Conservation (phyloP, 2,888 invertebrate species). For the Drosophila atripex region DNA sequence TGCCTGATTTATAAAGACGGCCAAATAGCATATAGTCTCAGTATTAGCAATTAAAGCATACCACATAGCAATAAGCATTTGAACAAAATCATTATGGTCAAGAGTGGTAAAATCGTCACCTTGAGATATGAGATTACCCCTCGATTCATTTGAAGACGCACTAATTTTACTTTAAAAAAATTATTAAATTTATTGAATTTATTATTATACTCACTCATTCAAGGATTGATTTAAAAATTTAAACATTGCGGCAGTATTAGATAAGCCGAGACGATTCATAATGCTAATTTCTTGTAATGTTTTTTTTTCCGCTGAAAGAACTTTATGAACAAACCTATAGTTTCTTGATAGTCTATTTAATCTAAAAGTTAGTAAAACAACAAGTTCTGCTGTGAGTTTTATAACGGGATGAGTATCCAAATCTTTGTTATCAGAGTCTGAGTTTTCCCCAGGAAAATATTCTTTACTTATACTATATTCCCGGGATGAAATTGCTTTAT, state of each 20-base stretch:
- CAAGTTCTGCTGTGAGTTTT: slow-evolving; percentile 50
- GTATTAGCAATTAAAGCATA: slow-evolving; percentile 86
- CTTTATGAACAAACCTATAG: slow-evolving; percentile 95
- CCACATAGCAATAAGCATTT: slow-evolving; percentile 77
- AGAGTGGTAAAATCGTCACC: slow-evolving; percentile 83
- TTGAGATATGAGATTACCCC: not conserved
- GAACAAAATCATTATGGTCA: slow-evolving; percentile 73
- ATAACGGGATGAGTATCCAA: slow-evolving; percentile 56
- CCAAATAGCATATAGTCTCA: slow-evolving; percentile 96
- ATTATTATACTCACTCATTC: slow-evolving; percentile 47
- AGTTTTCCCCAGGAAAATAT: slow-evolving; percentile 15
- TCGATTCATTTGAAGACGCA: slow-evolving; percentile 13
- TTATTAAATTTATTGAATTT: not conserved
- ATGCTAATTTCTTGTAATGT: slow-evolving; percentile 88
- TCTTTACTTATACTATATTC: not conserved
- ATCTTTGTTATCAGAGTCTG: slow-evolving; percentile 54
- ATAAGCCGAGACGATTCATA: slow-evolving; percentile 62
- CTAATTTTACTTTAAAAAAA: slow-evolving; percentile 39
- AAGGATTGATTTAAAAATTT: slow-evolving; percentile 62
- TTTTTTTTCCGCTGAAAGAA: slow-evolving; percentile 94
- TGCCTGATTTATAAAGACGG: slow-evolving; percentile 95
- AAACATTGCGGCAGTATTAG: slow-evolving; percentile 69
- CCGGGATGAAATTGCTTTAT: not conserved
- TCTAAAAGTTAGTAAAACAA: slow-evolving; percentile 56
- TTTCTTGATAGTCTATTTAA: slow-evolving; percentile 93